Conservation (phyloP, 2,888 invertebrate genomes). For the Anoncus sp. region DNA sequence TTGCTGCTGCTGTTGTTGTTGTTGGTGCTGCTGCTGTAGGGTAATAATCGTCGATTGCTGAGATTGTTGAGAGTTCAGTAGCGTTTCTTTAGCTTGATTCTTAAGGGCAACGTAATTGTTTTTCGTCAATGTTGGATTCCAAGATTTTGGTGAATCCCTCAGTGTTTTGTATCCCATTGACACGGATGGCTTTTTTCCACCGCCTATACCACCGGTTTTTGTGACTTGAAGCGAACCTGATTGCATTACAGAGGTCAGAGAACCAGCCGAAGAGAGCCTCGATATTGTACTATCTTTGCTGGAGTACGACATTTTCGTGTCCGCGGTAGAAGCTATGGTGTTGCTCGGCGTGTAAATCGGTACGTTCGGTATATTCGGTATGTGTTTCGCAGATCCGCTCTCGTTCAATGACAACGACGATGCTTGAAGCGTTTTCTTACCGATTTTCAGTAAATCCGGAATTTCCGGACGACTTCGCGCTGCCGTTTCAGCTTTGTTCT, state of each 20-base stretch:
- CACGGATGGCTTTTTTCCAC: conserved; percentile 66
- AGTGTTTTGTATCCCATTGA: conserved; percentile 85
- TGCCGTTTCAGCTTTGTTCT: conserved; percentile 75
- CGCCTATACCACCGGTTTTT: conserved; percentile 31
- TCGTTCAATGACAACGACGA: conserved; percentile 53
- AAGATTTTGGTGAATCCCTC: conserved; percentile 86
- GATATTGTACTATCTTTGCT: conserved; percentile 54
- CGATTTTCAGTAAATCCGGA: conserved; percentile 80
- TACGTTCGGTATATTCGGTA: conserved; percentile 79
- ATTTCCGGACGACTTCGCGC: conserved; percentile 77
- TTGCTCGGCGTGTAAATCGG: conserved; percentile 78
- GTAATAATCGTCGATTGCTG: conserved; percentile 30
- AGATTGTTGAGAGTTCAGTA: conserved; percentile 63
- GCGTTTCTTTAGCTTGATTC: conserved; percentile 79
- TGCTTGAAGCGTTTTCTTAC: conserved; percentile 72
- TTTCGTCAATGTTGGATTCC: conserved; percentile 86
- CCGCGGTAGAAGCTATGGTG: conserved; percentile 51
- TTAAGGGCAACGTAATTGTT: conserved; percentile 81
- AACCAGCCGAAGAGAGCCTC: conserved; percentile 60
- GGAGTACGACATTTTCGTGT: conserved; percentile 54
- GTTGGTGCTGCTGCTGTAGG: conserved; percentile 54
- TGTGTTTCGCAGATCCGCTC: conserved; percentile 67
- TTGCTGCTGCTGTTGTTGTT: conserved; percentile 52
- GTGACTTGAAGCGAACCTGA: conserved; percentile 67
- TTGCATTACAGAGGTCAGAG: conserved; percentile 38